These are phyloP conservation scores for Bimastos eiseni DNA, from an alignment of 2,888 invertebrate species.

Conservation along the genomic window DNA sequence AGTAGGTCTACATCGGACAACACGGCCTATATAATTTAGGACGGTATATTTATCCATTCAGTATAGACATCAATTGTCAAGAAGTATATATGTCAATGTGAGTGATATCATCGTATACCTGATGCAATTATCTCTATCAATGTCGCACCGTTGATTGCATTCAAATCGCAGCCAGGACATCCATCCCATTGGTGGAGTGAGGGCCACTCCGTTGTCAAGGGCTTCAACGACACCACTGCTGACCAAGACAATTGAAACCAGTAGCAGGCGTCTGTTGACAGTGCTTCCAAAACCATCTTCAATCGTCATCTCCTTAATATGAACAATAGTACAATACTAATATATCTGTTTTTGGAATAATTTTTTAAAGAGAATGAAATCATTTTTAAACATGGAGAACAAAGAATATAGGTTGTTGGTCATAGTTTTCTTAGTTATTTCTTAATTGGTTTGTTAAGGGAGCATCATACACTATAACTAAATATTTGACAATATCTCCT, in stretches of 20 bases:
- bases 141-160: conserved; percentile 54
- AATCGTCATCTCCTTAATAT: not conserved
- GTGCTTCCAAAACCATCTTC: not conserved
- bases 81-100: not conserved
- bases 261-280: not conserved
- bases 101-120: conserved; percentile 45
- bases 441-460: not conserved
- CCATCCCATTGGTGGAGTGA: conserved; percentile 61
- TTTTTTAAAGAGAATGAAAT: not conserved
- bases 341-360: not conserved
- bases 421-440: too few relatives aligned
- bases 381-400: too few relatives aligned
- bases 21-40: not conserved
- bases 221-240: not conserved
- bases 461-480: not conserved
- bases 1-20: not conserved
- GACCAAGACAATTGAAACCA: not conserved
- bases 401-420: too few relatives aligned
- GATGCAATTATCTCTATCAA: conserved; percentile 55
- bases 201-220: conserved; percentile 57
- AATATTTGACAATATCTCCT: too few relatives aligned
- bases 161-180: conserved; percentile 58
- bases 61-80: too few relatives aligned
- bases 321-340: not conserved
- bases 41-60: too few relatives aligned